phyloP scores from a whole-genome alignment of 2,888 invertebrate genomes.

The Dyspetes luteomarginatus region DNA sequence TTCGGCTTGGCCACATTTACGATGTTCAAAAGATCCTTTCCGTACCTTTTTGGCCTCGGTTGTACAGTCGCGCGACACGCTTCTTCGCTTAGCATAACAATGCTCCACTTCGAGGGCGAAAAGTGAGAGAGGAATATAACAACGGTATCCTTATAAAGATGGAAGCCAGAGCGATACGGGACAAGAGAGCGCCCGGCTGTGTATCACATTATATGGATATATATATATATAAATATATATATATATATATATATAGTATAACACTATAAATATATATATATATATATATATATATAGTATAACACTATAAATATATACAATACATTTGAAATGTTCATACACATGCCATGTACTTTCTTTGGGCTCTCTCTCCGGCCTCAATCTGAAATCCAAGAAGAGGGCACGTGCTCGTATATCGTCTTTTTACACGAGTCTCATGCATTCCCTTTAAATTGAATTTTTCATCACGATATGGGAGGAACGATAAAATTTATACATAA shows the following conservation, averaged over 20 bases:
- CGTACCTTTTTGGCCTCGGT: slow-evolving; percentile 47
- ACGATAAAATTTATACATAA: neutral
- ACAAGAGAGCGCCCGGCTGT: slow-evolving; percentile 52
- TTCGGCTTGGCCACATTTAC: slow-evolving; percentile 48
- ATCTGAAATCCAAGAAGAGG: slow-evolving; percentile 38
- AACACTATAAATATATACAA: too few species aligned
- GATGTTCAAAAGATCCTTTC: slow-evolving; percentile 50
- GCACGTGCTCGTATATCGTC: slow-evolving; percentile 37
- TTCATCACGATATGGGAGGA: slow-evolving; percentile 11
- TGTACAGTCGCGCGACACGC: slow-evolving; percentile 62
- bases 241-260: slow-evolving; percentile 51
- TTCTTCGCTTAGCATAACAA: slow-evolving; percentile 76
- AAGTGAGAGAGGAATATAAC: slow-evolving; percentile 52
- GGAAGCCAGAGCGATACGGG: slow-evolving; percentile 46
- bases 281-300: slow-evolving; percentile 62
- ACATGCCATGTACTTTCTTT: slow-evolving; percentile 43
- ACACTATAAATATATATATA: slow-evolving; percentile 57
- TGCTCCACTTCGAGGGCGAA: slow-evolving; percentile 67
- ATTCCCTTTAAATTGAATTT: slow-evolving; percentile 24
- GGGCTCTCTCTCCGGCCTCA: slow-evolving; percentile 49
- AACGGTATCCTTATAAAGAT: slow-evolving; percentile 63
- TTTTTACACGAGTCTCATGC: neutral
- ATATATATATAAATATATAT: slow-evolving; percentile 59
- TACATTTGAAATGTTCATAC: neutral
- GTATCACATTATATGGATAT: slow-evolving; percentile 62